phyloP scores from a whole-genome alignment of 2,113 vertebrate species.

The Trogon surrucura region DNA sequence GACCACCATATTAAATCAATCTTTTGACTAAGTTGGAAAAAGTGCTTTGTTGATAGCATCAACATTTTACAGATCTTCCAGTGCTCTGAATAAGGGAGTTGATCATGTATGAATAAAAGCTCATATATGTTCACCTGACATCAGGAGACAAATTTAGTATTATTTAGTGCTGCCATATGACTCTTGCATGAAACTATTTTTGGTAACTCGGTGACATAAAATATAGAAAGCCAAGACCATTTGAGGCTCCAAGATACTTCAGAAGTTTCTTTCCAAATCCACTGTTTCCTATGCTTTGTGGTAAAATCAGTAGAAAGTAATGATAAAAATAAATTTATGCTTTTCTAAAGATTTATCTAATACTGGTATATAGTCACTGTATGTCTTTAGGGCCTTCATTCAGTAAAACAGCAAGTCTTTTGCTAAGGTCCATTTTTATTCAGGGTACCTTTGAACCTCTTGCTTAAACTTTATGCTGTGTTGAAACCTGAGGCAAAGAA shows the following conservation, averaged over 20 bases:
- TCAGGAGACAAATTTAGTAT: not conserved
- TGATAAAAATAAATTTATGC: not conserved
- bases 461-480: not conserved
- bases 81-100: not conserved
- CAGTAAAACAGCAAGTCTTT: not conserved
- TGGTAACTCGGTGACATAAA: not conserved
- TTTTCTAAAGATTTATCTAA: not conserved
- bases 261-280: not conserved
- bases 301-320: not conserved
- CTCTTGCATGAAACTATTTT: not conserved
- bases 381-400: not conserved
- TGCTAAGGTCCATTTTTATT: not conserved
- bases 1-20: not conserved
- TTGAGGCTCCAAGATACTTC: not conserved
- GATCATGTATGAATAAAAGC: not conserved
- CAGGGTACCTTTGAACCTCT: not conserved
- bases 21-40: not conserved
- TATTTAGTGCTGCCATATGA: not conserved
- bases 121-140: not conserved
- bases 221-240: not conserved
- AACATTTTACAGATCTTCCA: not conserved
- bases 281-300: not conserved
- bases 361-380: not conserved
- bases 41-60: not conserved
- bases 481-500: constrained; percentile 9